Conservation (phyloP, 2,113 vertebrate species). For the Indicator maculatus region DNA sequence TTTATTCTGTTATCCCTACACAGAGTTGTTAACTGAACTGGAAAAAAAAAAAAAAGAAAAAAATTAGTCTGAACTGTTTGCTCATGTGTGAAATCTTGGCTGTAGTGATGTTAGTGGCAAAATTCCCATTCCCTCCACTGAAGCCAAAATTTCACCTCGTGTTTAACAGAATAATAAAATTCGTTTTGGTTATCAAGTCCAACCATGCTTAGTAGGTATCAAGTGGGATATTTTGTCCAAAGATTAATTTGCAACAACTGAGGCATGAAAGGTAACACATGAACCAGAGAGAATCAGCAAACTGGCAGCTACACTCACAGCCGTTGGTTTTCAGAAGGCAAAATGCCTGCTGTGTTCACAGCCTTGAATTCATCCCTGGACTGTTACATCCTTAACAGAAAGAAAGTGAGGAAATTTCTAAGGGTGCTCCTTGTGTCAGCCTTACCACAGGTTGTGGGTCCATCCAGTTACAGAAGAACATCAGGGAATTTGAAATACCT, state of each 20-base stretch:
- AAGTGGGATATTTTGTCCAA: not conserved
- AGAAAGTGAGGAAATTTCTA: not conserved
- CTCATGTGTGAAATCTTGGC: constrained; percentile 12
- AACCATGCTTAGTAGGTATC: not conserved
- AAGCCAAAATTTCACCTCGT: constrained; percentile 17
- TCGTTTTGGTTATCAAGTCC: not conserved
- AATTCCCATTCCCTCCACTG: not conserved
- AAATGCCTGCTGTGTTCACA: not conserved
- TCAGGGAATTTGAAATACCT: not conserved
- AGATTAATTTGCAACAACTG: constrained; percentile 13
- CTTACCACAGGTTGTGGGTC: not conserved
- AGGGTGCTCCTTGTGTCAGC: not conserved
- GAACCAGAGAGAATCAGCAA: not conserved
- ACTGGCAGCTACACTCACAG: not conserved
- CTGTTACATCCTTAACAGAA: not conserved
- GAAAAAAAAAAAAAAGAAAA: not conserved
- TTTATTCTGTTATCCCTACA: not conserved
- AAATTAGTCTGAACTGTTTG: not conserved
- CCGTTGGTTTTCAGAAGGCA: not conserved
- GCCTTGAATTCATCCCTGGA: not conserved
- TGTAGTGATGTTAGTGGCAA: not conserved
- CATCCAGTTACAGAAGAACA: not conserved
- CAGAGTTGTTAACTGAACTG: not conserved
- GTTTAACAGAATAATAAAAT: constrained; percentile 6
- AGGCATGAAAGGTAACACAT: not conserved